Evolutionary conservation across 53 echinoderm and acorn worm genomes (phyloP).

Genomic region (Temnopleurus reevesii): DNA sequence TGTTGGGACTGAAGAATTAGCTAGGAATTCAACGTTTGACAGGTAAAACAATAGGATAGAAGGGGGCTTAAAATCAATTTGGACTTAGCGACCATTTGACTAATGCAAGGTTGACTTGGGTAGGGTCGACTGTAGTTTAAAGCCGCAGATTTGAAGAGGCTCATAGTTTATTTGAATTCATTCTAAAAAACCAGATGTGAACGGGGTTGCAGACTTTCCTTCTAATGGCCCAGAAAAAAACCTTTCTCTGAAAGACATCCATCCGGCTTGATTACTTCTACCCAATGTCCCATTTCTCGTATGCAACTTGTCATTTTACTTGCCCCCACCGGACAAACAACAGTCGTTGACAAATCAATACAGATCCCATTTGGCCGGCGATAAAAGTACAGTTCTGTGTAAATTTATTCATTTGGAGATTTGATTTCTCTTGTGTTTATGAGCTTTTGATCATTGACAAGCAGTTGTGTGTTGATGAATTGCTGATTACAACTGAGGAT

Average conservation of each 20-base stretch:
- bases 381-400: conserved; percentile 1
- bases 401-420: too few species aligned
- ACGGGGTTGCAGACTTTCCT: conserved; percentile 8
- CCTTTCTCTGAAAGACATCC: conserved; percentile 30
- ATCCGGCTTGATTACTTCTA: not conserved
- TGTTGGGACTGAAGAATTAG: too few species aligned
- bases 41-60: too few species aligned
- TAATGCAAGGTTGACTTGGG: too few species aligned
- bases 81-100: too few species aligned
- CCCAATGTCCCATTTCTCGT: conserved; percentile 20
- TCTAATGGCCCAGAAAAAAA: not conserved
- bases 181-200: not conserved
- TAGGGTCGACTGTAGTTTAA: too few species aligned
- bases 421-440: not conserved
- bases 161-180: too few species aligned
- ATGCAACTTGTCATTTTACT: conserved; percentile 3
- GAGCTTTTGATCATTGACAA: not conserved
- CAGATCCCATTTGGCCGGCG: not conserved
- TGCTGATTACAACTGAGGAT: not conserved
- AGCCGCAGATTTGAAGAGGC: too few species aligned
- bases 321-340: not conserved
- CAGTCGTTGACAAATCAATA: not conserved
- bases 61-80: too few species aligned
- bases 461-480: not conserved
- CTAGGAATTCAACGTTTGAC: too few species aligned